A percentile compares a stretch with the other conserved stretches of the same genome.
Conservation (phyloP, 1,140 invertebrate genomes). For the Halesus radiatus region DNA sequence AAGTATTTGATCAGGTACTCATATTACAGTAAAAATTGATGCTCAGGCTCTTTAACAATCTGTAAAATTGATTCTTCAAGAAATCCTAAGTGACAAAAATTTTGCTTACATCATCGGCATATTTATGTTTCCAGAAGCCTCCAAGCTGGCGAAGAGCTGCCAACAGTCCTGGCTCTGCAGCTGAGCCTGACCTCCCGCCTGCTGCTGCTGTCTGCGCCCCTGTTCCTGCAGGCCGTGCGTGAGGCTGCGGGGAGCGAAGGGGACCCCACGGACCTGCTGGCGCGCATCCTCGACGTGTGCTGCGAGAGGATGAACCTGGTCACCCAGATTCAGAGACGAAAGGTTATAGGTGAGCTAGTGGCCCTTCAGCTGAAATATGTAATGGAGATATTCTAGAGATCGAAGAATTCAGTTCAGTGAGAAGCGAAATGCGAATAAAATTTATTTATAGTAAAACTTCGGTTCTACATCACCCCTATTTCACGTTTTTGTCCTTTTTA, state of each 20-base stretch:
- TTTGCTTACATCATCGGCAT: too few relatives aligned
- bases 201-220: slow-evolving; percentile 80
- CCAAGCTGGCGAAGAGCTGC: slow-evolving; percentile 77
- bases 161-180: slow-evolving; percentile 82
- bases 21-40: too few relatives aligned
- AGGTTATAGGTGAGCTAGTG: slow-evolving; percentile 76
- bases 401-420: too few relatives aligned
- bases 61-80: too few relatives aligned
- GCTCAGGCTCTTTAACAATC: too few relatives aligned
- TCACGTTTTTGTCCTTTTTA: too few relatives aligned
- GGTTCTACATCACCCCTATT: too few relatives aligned
- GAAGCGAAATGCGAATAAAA: too few relatives aligned
- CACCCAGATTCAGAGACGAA: slow-evolving; percentile 83
- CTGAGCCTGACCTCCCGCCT: slow-evolving; percentile 84
- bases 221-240: slow-evolving; percentile 77
- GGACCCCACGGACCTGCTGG: slow-evolving; percentile 75
- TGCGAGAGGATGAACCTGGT: slow-evolving; percentile 85
- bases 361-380: neutral
- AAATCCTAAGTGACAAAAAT: too few relatives aligned
- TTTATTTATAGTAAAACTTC: too few relatives aligned
- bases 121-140: slow-evolving; percentile 69
- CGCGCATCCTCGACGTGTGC: slow-evolving; percentile 82
- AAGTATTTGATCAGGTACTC: too few relatives aligned
- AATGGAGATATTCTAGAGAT: too few relatives aligned
- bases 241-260: slow-evolving; percentile 68